Evolutionary conservation across 2,797 vertebrate species (phyloP).

Genomic region (Iguana delicatissima): DNA sequence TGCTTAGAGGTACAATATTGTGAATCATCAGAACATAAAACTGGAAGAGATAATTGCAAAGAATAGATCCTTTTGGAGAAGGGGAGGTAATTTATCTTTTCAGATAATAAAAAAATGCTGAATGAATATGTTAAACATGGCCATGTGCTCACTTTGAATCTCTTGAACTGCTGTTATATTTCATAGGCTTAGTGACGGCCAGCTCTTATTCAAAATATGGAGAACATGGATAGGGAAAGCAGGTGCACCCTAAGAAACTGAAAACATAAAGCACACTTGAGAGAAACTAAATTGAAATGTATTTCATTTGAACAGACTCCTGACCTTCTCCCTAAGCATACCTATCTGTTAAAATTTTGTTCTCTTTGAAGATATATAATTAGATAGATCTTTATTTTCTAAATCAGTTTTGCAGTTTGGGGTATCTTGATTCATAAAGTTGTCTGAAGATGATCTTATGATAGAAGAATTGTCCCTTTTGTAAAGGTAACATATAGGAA

Average conservation of each 20-base stretch:
- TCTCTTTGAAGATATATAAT: background rate
- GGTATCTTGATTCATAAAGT: background rate
- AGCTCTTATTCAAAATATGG: background rate
- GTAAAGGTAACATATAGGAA: background rate
- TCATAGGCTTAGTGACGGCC: background rate
- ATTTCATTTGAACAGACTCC: background rate
- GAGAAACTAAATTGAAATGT: background rate
- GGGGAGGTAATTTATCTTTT: background rate
- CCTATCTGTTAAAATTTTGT: background rate
- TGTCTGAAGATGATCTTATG: background rate
- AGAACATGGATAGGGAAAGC: background rate
- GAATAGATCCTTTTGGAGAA: background rate
- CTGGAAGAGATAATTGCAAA: background rate
- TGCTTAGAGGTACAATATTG: background rate
- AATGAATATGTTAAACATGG: background rate
- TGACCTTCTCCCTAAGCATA: background rate
- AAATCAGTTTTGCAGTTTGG: background rate
- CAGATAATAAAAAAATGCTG: background rate
- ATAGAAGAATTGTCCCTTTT: background rate
- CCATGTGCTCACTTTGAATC: background rate
- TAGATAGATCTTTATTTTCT: background rate
- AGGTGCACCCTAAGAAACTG: background rate
- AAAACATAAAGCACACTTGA: background rate
- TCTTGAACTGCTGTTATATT: background rate
- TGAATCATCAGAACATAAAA: too few species aligned